A percentile compares a stretch with the other conserved stretches of the same genome.
These are phyloP conservation scores for Cromileptes altivelis DNA, from an alignment of 2,113 vertebrate species.

Conservation along the genomic window DNA sequence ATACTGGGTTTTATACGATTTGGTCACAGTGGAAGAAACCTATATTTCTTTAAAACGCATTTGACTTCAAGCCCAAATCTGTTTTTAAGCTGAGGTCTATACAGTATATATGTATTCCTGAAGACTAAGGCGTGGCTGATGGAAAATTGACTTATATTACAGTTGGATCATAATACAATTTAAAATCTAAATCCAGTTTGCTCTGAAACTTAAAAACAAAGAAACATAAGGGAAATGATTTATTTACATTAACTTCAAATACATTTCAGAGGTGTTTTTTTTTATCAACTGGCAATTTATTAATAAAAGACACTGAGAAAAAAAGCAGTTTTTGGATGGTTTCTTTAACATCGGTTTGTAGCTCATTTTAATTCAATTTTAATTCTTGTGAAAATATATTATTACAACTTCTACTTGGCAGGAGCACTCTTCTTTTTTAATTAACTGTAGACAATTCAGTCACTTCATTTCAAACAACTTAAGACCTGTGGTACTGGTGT, in stretches of 20 bases:
- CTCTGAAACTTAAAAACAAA: not conserved
- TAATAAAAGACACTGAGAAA: not conserved
- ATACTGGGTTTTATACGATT: constrained; percentile 75
- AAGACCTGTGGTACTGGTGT: not conserved
- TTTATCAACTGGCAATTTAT: not conserved
- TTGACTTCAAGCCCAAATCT: constrained; percentile 54
- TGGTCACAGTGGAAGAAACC: constrained; percentile 56
- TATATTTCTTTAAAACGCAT: constrained; percentile 56
- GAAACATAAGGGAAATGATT: not conserved
- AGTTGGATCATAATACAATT: not conserved
- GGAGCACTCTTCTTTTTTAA: not conserved
- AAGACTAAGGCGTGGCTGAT: not conserved
- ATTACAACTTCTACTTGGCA: not conserved
- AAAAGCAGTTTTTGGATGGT: not conserved
- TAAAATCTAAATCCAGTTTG: not conserved
- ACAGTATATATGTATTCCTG: not conserved
- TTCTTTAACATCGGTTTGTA: not conserved
- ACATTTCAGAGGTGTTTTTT: not conserved
- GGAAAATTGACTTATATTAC: not conserved
- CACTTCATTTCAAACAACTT: not conserved
- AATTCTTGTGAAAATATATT: not conserved
- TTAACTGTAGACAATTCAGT: not conserved
- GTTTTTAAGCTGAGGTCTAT: constrained; percentile 39
- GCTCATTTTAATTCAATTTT: no score
- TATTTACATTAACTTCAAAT: not conserved